Evolutionary conservation across 2,113 vertebrate genomes (phyloP), one percentile per base, ranked within the genome.

Genomic region (Meriones unguiculatus): DNA sequence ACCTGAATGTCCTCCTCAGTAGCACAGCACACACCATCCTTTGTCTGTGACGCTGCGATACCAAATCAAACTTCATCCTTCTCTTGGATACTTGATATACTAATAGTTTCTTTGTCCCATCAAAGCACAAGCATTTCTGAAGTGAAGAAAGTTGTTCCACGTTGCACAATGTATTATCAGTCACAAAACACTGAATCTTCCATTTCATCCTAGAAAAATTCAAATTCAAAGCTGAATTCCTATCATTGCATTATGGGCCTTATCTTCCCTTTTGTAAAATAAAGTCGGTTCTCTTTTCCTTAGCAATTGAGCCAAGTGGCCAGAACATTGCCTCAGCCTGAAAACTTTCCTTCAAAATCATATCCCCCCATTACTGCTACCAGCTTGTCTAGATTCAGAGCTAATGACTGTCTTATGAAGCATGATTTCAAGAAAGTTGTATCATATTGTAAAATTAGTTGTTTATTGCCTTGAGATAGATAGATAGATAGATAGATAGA

Each of bases 131-230:
- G 2, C 5, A 67, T 25, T 94, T 90, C 32, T 59, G 82, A 90
- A 84, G 0, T 90, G 12, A 97, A 52, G 32, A 54, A 38, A 77
- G 1, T 0, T 67, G 72, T 35, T 30, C 14, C 8, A 15, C 1
- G 11, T 46, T 28, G 28, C 20, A 52, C 14, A 72, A 22, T n/a
- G 3, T 46, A 32, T 0, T 54, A 78, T 87, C 15, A 67, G 11
- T 90, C 65, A 90, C 67, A 67, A 95, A 95, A 96, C 69, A 17
- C 65, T 35, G 7, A 50, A 72, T 50, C 9, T 70, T 41, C 50
- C 35, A 67, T 77, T n/a, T 81, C 28, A 91, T 52, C 8, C 41
- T 30, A n/a, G 18, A 35, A 85, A 80, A 65, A 7, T 89, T 57
- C 28, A 62, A 88, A 72, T 30, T 57, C 69, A 89, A 77, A 94